These are phyloP conservation scores for Mesoclemmys tuberculata DNA, from an alignment of 2,113 vertebrate genomes.

Conservation along the genomic window DNA sequence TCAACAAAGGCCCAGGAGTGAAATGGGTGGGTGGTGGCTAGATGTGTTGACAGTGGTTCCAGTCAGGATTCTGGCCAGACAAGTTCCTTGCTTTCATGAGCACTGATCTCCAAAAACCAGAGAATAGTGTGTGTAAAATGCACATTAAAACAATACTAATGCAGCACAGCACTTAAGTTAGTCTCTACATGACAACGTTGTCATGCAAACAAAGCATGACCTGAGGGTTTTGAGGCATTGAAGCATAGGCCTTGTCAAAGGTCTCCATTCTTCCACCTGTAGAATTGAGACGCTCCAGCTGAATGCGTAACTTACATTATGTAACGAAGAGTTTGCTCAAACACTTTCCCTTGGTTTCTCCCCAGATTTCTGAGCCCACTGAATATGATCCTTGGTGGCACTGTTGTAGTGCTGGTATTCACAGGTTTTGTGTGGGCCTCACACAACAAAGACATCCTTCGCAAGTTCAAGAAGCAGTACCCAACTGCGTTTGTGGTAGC, in stretches of 20 bases:
- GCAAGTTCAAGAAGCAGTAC: slow-evolving; percentile 89
- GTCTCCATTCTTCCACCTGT: background rate
- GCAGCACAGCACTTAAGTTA: background rate
- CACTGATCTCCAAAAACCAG: background rate
- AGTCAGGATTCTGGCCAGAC: background rate
- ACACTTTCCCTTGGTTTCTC: background rate
- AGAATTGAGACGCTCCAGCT: background rate
- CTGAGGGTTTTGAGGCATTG: background rate
- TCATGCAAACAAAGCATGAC: background rate
- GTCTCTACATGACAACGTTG: background rate
- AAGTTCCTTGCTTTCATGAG: background rate
- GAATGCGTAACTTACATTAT: background rate
- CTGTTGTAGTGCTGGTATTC: slow-evolving; percentile 88
- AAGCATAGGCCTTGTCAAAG: background rate
- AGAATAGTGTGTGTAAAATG: background rate
- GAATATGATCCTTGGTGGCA: slow-evolving; percentile 89
- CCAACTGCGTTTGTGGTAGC: slow-evolving; percentile 84
- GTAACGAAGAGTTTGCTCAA: background rate
- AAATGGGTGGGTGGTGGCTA: background rate
- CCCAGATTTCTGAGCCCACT: slow-evolving; percentile 90
- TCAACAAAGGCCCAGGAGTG: background rate
- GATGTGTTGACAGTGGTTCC: background rate
- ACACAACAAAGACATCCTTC: slow-evolving; percentile 87
- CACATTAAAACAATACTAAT: background rate
- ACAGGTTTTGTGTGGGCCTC: slow-evolving; percentile 88